Base-by-base conservation (phyloP, 2,888 invertebrate species). In the Acanthopleura granulata region DNA sequence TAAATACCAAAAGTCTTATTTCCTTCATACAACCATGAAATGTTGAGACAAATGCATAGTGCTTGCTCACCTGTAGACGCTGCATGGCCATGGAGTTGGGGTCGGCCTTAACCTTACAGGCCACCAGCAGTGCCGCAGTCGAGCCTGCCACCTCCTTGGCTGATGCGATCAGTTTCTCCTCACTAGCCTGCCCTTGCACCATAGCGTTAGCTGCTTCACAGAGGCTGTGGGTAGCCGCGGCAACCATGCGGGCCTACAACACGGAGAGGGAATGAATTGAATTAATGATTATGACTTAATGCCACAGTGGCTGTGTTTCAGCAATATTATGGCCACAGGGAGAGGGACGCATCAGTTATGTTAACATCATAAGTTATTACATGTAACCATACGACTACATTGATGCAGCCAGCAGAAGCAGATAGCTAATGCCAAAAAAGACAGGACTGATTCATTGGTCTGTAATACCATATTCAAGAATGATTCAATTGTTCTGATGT, bases 21-120 rank as follows among this genome's bases (percentile, higher is more conserved):
- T n/a, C n/a, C n/a, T n/a, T n/a, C n/a, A n/a, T n/a, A n/a, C n/a
- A 6, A 22, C 12, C 12, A 57, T 12, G 12, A 22, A 57, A 22
- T 57, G n/a, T n/a, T 57, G 22, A 57, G 57, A 57, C 3, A n/a
- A 57, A 57, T 6, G 3, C 3, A 9, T 1, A n/a, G 3, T n/a
- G 4, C 16, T 62, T 40, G 62, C 82, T 76, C 83, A 92, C 92
- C 91, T 93, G 93, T 61, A 99, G 92, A 16, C 98, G 93, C 70
- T 96, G 94, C 72, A 98, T 98, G 12, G 97, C 95, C 83, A 97
- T 96, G 12, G 97, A 97, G 78, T 97, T 95, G 0, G 97, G 96
- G 91, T 99, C 99, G 0, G 99, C 98, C 91, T 99, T 99, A 76
- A 99, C 98, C 93, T 98, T 98, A 92, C 99, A 99, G 0, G 99